phyloP scores from a whole-genome alignment of 2,797 vertebrate genomes.

The Xenops minutus region DNA sequence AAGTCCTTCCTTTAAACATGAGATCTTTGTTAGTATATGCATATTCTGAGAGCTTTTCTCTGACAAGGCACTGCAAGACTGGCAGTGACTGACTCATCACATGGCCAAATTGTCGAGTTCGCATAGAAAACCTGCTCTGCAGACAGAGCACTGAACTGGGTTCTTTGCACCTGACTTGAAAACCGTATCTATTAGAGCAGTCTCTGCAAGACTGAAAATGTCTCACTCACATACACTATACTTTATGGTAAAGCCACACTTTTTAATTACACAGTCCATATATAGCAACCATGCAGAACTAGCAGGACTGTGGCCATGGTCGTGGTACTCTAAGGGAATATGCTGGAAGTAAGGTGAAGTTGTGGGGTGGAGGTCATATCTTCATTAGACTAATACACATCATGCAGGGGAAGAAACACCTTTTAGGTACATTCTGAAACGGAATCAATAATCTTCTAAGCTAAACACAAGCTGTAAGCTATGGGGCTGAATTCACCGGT shows the following conservation, averaged over 20 bases:
- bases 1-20: background rate
- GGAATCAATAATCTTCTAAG: background rate
- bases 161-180: background rate
- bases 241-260: background rate
- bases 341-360: background rate
- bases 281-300: background rate
- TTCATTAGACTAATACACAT: background rate
- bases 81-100: background rate
- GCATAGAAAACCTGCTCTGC: background rate
- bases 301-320: background rate
- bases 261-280: background rate
- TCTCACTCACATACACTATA: background rate
- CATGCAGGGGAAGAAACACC: background rate
- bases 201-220: background rate
- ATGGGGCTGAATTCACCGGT: background rate
- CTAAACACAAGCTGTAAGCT: background rate
- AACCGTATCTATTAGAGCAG: accelerated
- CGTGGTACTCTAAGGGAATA: background rate
- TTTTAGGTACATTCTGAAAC: background rate
- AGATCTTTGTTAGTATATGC: accelerated
- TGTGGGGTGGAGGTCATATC: background rate
- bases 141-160: background rate
- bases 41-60: background rate
- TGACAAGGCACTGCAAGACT: background rate
- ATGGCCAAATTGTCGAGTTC: background rate